phyloP scores from a whole-genome alignment of 35 echinoderm and acorn worm species.

The Anneissia japonica region DNA sequence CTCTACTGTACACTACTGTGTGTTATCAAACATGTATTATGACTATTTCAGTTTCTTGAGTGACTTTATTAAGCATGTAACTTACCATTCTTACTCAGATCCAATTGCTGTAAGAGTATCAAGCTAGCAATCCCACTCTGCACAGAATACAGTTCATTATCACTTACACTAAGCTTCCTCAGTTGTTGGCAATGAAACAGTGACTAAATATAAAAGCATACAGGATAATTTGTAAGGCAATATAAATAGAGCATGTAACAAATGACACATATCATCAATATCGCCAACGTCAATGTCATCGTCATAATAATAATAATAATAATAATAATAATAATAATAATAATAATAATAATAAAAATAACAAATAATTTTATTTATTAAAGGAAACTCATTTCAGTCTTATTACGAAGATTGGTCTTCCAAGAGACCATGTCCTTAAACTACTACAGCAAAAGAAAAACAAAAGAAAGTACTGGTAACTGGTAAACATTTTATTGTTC shows the following conservation, averaged over 20 bases:
- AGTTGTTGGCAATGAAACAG: conserved; percentile 85
- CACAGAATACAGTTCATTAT: conserved; percentile 83
- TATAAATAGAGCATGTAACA: background rate
- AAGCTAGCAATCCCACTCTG: conserved; percentile 71
- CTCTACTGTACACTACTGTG: too few relatives aligned
- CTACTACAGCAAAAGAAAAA: too few relatives aligned
- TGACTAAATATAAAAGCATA: conserved; percentile 13
- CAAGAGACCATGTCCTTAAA: too few relatives aligned
- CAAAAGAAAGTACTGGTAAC: too few relatives aligned
- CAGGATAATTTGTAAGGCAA: background rate
- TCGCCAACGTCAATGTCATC: background rate
- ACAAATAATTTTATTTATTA: background rate
- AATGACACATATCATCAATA: background rate
- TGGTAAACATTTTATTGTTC: too few relatives aligned
- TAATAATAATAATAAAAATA: background rate
- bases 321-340: background rate
- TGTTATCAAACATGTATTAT: too few relatives aligned
- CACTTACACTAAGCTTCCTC: conserved; percentile 79
- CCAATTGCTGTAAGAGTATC: conserved; percentile 65
- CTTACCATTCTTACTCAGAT: conserved; percentile 98
- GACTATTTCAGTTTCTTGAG: too few relatives aligned
- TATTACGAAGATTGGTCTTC: background rate
- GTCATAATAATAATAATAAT: background rate
- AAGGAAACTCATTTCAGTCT: background rate
- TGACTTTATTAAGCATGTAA: too few relatives aligned